Evolutionary conservation across 1,140 invertebrate genomes (phyloP).

Genomic region (Limonius californicus): DNA sequence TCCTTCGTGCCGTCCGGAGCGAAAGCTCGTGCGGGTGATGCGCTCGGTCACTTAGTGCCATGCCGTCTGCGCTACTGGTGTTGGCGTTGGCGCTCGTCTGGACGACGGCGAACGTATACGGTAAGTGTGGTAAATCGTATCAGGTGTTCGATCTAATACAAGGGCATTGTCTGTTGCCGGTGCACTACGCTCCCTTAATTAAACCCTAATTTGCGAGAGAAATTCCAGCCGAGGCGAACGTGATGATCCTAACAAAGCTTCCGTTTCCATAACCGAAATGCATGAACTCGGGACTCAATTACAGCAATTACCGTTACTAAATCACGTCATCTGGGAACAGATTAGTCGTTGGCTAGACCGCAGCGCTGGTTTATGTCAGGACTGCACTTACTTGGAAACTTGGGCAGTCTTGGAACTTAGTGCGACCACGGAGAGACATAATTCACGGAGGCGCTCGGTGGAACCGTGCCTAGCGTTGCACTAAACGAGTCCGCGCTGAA

Average conservation of each 20-base stretch:
- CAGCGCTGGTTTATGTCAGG: conserved; percentile 20
- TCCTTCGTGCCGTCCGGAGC: conserved; percentile 34
- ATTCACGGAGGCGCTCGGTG: conserved; percentile 32
- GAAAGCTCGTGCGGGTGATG: conserved; percentile 35
- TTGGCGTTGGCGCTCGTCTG: conserved; percentile 25
- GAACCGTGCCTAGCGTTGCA: conserved; percentile 24
- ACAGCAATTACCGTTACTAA: conserved; percentile 30
- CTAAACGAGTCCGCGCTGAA: conserved; percentile 19
- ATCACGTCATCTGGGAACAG: conserved; percentile 33
- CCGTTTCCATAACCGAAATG: neutral
- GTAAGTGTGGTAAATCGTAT: conserved; percentile 24
- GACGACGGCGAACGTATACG: conserved; percentile 19
- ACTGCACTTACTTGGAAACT: conserved; percentile 34
- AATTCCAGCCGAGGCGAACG: neutral
- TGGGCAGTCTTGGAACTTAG: conserved; percentile 36
- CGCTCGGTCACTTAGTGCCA: conserved; percentile 28
- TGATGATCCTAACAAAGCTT: neutral
- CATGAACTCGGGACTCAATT: conserved; percentile 24
- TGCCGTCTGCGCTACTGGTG: conserved; percentile 30
- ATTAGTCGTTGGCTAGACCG: conserved; percentile 31
- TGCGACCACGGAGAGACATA: conserved; percentile 37
- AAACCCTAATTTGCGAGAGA: neutral
- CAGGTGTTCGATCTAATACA: too few relatives aligned
- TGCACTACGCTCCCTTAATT: neutral
- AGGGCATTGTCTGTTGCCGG: too few relatives aligned